Base-by-base conservation (phyloP, 1,140 invertebrate genomes). In the Drosophila varians region DNA sequence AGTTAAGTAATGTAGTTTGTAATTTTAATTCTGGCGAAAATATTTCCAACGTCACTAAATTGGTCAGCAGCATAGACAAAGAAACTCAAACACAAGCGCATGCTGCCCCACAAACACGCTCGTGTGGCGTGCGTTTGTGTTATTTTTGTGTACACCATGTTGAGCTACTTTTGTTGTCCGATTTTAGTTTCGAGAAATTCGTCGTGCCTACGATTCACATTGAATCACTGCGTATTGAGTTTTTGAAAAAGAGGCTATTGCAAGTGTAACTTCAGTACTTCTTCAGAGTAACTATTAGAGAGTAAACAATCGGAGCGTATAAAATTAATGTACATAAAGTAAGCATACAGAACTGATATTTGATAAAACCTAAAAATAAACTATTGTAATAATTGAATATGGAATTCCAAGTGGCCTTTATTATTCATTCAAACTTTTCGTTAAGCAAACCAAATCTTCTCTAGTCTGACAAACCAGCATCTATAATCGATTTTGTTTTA, bases 401-500 rank as follows among this genome's bases (percentile, higher is more conserved):
- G 71, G 23, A 71, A 86, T 66, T 80, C 72, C 66, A 60, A 49
- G 47, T 77, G 70, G 77, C 69, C 80, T 80, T 87, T 86, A 79
- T 83, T 80, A 77, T 61, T 77, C 36, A 49, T 47, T 25, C 34
- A 48, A 4, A 45, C 28, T 42, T 48, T 26, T 49, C 34, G 48
- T 38, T 64, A 79, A 68, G 49, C 61, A 60, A 55, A 28, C 45
- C 21, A 43, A 25, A 18, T 45, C 3, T n/a, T n/a, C 61, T 16
- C 31, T 9, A 1, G 23, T 40, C 72, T 87, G 60, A 61, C 62
- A 68, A 65, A 76, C 42, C 58, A 42, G 66, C 64, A 56, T 68
- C 83, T 88, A 88, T 89, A 89, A 89, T 57, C 49, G 71, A 89
- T 86, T 89, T 89, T 89, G 86, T 89, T 80, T 89, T 89, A 43